Percentiles rank a stretch among this genome's conserved stretches.
These are phyloP conservation scores for Magallana nippona DNA, from an alignment of 2,888 invertebrate species.

Conservation along the genomic window DNA sequence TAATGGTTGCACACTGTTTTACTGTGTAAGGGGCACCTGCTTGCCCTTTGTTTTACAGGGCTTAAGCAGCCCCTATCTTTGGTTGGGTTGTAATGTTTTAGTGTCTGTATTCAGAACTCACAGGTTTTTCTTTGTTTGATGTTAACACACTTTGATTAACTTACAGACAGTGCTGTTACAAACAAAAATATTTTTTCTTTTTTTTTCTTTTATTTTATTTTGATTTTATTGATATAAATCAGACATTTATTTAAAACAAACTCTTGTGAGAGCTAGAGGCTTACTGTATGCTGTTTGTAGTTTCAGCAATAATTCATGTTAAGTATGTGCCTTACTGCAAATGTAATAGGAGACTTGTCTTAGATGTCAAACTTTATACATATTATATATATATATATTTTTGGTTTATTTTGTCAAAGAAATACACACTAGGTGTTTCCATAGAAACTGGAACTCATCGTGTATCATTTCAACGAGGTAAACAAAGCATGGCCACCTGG, in stretches of 20 bases:
- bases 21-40: constrained; percentile 2
- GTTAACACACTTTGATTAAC: constrained; percentile 16
- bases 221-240: background rate
- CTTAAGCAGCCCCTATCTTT: background rate
- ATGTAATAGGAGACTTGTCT: background rate
- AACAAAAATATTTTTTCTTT: background rate
- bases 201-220: background rate
- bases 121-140: constrained; percentile 29
- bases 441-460: constrained; percentile 14
- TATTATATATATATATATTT: constrained; percentile 24
- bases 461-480: constrained; percentile 24
- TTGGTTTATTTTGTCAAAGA: constrained; percentile 13
- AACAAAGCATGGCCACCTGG: constrained; percentile 12
- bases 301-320: constrained; percentile 28
- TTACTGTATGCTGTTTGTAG: constrained; percentile 20
- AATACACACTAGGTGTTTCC: constrained; percentile 17
- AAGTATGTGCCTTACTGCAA: constrained; percentile 27
- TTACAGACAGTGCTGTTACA: constrained; percentile 29
- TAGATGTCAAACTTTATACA: background rate
- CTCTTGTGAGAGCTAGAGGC: background rate
- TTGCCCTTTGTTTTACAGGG: background rate
- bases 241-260: background rate
- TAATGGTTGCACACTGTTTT: constrained; percentile 28
- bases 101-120: constrained; percentile 21
- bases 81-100: constrained; percentile 16